A percentile compares a stretch with the other conserved stretches of the same genome.
phyloP scores from a whole-genome alignment of 2,888 invertebrate species.

The Portevinia maculata region DNA sequence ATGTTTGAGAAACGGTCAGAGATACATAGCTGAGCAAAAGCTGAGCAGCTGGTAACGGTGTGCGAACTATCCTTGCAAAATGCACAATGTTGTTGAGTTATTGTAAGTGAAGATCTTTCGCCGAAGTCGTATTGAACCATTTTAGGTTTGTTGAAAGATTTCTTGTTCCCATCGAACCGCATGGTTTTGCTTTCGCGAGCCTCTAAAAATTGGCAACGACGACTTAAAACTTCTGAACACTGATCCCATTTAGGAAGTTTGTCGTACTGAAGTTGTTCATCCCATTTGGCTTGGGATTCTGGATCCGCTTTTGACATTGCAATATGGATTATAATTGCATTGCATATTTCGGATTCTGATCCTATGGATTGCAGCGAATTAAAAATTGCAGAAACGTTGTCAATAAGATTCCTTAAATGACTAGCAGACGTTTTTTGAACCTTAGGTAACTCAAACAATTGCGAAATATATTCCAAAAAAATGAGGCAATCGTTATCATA shows the following conservation, averaged over 20 bases:
- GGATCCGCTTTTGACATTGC: not conserved
- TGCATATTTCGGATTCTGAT: not conserved
- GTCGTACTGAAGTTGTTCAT: not conserved
- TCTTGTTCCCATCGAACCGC: not conserved
- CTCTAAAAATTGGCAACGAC: constrained; percentile 2
- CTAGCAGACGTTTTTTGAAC: too few species aligned
- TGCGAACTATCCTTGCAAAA: too few species aligned
- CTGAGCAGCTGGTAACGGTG: too few species aligned
- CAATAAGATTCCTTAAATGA: not conserved
- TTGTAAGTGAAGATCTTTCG: not conserved
- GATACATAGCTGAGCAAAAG: too few species aligned
- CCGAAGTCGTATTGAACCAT: not conserved
- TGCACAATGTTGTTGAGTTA: not conserved
- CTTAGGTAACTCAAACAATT: too few species aligned
- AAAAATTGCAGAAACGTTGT: constrained; percentile 3
- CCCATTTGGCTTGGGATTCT: constrained; percentile 3
- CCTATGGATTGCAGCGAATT: not conserved
- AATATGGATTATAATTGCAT: constrained; percentile 1
- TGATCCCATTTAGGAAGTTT: not conserved
- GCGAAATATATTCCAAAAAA: constrained; percentile 26
- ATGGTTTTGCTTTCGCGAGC: not conserved
- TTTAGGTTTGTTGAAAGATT: not conserved
- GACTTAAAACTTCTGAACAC: not conserved
- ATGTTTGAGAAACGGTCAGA: too few species aligned
- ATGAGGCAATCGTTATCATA: constrained; percentile 45